These are phyloP conservation scores for Leptocoma aspasia DNA, from an alignment of 2,113 vertebrate genomes.

Conservation along the genomic window DNA sequence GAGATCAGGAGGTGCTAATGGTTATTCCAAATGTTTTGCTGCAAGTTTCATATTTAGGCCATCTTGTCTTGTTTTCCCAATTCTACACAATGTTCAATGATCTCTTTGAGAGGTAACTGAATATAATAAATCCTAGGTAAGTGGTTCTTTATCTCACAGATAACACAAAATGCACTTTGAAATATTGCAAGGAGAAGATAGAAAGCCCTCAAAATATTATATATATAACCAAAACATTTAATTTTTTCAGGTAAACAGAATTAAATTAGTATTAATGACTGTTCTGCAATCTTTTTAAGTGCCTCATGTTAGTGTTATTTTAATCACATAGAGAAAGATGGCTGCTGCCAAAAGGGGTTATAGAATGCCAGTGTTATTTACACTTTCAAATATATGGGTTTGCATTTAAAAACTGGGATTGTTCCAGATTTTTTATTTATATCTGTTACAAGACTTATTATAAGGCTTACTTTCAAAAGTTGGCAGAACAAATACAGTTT, in stretches of 20 bases:
- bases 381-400: background rate
- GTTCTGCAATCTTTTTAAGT: background rate
- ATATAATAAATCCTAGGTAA: slow-evolving; percentile 7
- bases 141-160: slow-evolving; percentile 35
- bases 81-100: background rate
- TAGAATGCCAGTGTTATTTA: slow-evolving; percentile 10
- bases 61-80: slow-evolving; percentile 26
- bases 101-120: slow-evolving; percentile 26
- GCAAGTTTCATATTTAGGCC: background rate
- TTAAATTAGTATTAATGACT: slow-evolving; percentile 39
- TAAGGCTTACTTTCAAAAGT: background rate
- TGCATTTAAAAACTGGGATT: background rate
- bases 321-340: slow-evolving; percentile 8
- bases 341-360: slow-evolving; percentile 1
- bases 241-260: slow-evolving; percentile 48
- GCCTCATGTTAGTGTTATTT: background rate
- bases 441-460: background rate
- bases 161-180: slow-evolving; percentile 20
- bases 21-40: slow-evolving; percentile 11
- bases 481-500: background rate
- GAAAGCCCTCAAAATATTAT: background rate
- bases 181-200: slow-evolving; percentile 34
- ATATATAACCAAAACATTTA: slow-evolving; percentile 14
- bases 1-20: background rate
- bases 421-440: background rate